Base-by-base conservation (phyloP, 2,888 invertebrate genomes). In the Agrochola circellaris region DNA sequence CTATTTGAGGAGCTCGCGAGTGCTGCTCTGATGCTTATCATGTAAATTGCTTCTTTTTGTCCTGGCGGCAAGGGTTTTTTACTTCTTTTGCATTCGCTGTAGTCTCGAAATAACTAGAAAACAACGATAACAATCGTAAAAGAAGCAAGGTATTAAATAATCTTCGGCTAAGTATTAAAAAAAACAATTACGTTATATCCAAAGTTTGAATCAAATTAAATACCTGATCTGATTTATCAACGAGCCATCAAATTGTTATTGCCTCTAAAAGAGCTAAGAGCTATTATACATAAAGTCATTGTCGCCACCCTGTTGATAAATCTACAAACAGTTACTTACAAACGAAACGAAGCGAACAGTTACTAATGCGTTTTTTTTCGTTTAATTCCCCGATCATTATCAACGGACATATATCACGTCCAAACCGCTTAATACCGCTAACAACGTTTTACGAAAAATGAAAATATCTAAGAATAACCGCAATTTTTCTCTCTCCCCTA, bases 321-420 rank as follows among this genome's bases (percentile, higher is more conserved):
- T 76, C 48, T 48, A 30, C 72, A 56, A 73, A 56, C 75, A 65
- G 56, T 81, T 66, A 68, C 58, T 68, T 64, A 42, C 60, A 15
- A 76, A 62, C 54, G 72, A 64, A 67, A 76, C 68, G 73, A 66
- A n/a, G 61, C 61, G 58, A 73, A 64, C 60, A 65, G 13, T 68
- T 61, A 73, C 75, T 80, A 81, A 81, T 80, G 72, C 77, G 65
- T 87, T 77, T 80, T 56, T 73, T 83, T 80, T 77, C n/a, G 68
- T 51, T 76, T 87, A 84, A 85, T 87, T 87, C 81, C 48, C 48
- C 60, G 72, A 82, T 87, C 85, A 86, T 86, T 87, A 86, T 76
- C 73, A 75, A 56, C 62, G 65, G 38, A 64, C 58, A 87, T 84
- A 84, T 76, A 87, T 83, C 69, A 85, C 75, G 67, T 65, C 66